These are phyloP conservation scores for Noctua comes DNA, from an alignment of 2,888 invertebrate genomes.

Conservation along the genomic window DNA sequence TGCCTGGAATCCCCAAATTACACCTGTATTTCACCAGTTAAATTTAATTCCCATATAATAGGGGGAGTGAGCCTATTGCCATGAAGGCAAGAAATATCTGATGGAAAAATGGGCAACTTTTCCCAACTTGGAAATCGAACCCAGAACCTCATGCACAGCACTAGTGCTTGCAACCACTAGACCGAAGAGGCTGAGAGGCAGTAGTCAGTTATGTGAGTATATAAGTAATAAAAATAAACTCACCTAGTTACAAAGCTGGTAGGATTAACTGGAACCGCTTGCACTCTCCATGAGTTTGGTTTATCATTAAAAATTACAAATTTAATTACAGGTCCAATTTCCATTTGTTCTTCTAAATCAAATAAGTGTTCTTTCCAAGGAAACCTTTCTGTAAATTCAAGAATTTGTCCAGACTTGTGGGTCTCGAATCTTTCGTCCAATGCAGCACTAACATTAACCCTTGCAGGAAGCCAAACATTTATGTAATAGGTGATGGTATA, in stretches of 20 bases:
- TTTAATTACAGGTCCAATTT: conserved; percentile 91
- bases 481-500: conserved; percentile 92
- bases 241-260: conserved; percentile 93
- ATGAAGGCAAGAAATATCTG: background rate
- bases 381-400: conserved; percentile 92
- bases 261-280: conserved; percentile 94
- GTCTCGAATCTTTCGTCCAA: conserved; percentile 92
- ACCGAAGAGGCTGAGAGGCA: no score
- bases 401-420: conserved; percentile 95
- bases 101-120: background rate
- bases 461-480: conserved; percentile 96
- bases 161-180: background rate
- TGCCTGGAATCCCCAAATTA: no score
- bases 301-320: conserved; percentile 93
- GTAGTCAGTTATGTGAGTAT: background rate
- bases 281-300: conserved; percentile 94
- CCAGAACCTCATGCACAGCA: background rate
- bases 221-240: conserved; percentile 40
- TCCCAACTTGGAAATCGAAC: background rate
- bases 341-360: conserved; percentile 94
- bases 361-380: conserved; percentile 98
- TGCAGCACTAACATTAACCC: conserved; percentile 93
- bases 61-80: no score
- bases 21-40: no score
- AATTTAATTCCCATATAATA: no score